phyloP scores from a whole-genome alignment of 2,113 vertebrate species.

The Laterallus jamaicensis region DNA sequence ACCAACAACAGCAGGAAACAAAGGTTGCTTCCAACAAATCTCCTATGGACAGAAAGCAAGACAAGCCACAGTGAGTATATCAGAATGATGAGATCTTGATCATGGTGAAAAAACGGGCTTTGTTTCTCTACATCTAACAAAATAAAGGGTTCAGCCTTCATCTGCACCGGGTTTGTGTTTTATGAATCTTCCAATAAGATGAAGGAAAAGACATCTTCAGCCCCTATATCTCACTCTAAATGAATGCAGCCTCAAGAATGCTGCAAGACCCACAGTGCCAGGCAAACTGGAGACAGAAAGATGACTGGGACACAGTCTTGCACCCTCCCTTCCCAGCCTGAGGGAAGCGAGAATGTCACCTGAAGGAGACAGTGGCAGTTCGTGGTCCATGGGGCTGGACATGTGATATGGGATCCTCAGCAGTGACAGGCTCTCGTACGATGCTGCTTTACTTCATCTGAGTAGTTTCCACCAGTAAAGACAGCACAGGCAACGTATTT shows the following conservation, averaged over 20 bases:
- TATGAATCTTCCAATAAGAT: neutral
- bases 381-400: too few species aligned
- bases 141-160: neutral
- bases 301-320: too few species aligned
- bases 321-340: neutral
- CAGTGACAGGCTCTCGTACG: too few species aligned
- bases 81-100: neutral
- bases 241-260: neutral
- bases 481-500: neutral
- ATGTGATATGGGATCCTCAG: too few species aligned
- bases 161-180: neutral
- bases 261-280: accelerated
- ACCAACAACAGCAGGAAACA: neutral
- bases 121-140: neutral
- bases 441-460: neutral
- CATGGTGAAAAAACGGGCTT: neutral
- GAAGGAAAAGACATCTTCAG: neutral
- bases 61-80: neutral
- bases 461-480: neutral
- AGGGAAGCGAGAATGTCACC: too few species aligned
- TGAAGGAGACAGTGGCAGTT: too few species aligned
- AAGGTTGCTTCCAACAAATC: neutral
- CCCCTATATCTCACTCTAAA: neutral
- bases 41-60: neutral
- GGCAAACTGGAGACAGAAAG: neutral